Evolutionary conservation across 2,113 vertebrate species (phyloP).

Genomic region (Mesitornis unicolor): DNA sequence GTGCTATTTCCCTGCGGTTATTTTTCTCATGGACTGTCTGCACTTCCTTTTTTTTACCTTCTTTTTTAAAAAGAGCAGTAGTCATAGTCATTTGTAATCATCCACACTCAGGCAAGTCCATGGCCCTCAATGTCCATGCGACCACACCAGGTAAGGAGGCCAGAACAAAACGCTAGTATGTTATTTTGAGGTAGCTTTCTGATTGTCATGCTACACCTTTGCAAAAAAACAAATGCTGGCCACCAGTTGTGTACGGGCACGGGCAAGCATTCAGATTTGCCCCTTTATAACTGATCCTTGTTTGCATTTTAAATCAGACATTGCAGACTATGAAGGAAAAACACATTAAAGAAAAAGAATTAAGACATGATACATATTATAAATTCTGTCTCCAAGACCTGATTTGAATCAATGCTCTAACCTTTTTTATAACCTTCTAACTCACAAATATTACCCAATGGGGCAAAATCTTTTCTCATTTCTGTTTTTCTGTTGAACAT

Average conservation of each 20-base stretch:
- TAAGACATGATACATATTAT: not conserved
- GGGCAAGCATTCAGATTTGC: not conserved
- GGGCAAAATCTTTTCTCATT: not conserved
- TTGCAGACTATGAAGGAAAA: not conserved
- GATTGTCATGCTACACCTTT: not conserved
- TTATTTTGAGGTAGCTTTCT: accelerated
- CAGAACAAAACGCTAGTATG: not conserved
- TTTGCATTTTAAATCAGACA: not conserved
- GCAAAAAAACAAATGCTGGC: not conserved
- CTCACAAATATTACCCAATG: not conserved
- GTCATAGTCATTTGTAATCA: not conserved
- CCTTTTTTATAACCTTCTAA: not conserved
- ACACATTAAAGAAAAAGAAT: not conserved
- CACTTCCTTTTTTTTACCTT: not conserved
- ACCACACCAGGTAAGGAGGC: not conserved
- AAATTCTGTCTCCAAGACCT: not conserved
- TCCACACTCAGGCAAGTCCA: not conserved
- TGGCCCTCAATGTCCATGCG: not conserved
- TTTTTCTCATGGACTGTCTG: not conserved
- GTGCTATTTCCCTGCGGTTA: not conserved
- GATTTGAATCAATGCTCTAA: not conserved
- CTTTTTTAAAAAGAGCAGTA: not conserved
- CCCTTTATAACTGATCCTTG: not conserved
- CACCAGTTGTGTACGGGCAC: not conserved
- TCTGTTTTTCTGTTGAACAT: not conserved